Conservation (phyloP, 2,797 vertebrate genomes). For the Capromys pilorides region DNA sequence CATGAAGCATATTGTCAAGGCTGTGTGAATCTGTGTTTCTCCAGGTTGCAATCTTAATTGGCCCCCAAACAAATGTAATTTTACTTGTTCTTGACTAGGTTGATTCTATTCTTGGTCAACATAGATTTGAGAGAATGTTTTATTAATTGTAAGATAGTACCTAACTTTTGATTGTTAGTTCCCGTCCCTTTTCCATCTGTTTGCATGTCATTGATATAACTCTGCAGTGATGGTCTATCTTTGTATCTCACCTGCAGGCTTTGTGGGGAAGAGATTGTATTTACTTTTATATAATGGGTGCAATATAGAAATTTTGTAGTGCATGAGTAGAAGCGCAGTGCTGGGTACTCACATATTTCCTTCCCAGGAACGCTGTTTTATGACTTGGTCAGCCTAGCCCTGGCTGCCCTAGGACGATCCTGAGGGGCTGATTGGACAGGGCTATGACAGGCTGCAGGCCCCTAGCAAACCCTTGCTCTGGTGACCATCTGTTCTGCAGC, state of each 20-base stretch:
- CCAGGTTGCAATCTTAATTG: slow-evolving; percentile 60
- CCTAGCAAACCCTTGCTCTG: slow-evolving; percentile 35
- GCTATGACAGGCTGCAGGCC: not conserved
- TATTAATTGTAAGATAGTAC: not conserved
- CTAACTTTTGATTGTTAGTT: not conserved
- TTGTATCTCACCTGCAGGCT: not conserved
- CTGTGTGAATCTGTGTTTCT: slow-evolving; percentile 38
- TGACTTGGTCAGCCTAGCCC: not conserved
- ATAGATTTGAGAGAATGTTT: not conserved
- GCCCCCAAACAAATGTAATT: slow-evolving; percentile 1
- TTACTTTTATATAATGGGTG: not conserved
- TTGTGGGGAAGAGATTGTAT: not conserved
- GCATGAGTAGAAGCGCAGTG: not conserved
- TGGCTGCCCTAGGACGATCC: not conserved
- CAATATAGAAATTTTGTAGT: not conserved
- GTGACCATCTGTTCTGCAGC: slow-evolving; percentile 65
- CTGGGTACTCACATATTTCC: not conserved
- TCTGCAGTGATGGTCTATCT: not conserved
- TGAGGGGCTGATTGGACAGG: not conserved
- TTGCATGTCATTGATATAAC: not conserved
- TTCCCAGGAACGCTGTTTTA: not conserved
- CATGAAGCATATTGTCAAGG: slow-evolving; percentile 53
- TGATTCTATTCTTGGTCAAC: not conserved
- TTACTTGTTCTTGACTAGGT: slow-evolving; percentile 4
- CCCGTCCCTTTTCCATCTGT: not conserved